A percentile compares a stretch with the other conserved stretches of the same genome.
phyloP scores from a whole-genome alignment of 2,113 vertebrate genomes.

The Junco hyemalis region DNA sequence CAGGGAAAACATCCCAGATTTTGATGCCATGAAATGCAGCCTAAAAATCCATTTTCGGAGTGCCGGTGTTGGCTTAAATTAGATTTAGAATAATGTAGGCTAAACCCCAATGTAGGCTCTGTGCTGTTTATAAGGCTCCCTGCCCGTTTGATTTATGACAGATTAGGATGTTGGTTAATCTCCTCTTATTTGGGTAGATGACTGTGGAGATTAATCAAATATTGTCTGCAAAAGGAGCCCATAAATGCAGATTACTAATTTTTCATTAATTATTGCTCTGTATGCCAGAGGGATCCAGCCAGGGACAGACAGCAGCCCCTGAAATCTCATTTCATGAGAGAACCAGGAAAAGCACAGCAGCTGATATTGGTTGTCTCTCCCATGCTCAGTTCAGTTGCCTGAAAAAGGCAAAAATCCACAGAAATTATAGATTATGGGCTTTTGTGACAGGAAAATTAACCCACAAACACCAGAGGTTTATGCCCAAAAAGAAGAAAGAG shows the following conservation, averaged over 20 bases:
- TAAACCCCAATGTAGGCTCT: neutral
- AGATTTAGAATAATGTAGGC: neutral
- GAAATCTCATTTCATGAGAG: neutral
- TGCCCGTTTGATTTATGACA: neutral
- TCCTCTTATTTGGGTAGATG: neutral
- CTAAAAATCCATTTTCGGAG: neutral
- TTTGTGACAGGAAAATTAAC: neutral
- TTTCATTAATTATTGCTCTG: neutral
- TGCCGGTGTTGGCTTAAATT: neutral
- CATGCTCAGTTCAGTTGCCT: neutral
- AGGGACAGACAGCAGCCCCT: neutral
- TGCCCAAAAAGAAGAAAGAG: no score
- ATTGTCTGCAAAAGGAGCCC: neutral
- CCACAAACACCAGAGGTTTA: no score
- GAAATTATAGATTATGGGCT: neutral
- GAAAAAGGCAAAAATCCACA: neutral
- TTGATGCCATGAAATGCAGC: neutral
- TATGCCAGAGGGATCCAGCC: neutral
- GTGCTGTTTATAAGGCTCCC: neutral
- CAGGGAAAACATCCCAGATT: neutral
- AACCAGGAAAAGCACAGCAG: neutral
- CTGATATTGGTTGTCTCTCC: neutral
- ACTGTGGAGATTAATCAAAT: neutral
- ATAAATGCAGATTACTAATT: neutral
- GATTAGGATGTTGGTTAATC: constrained; percentile 1